Percentiles rank a stretch among this genome's conserved stretches.
Conservation (phyloP, 1,140 invertebrate genomes). For the Drosophila eugracilis region DNA sequence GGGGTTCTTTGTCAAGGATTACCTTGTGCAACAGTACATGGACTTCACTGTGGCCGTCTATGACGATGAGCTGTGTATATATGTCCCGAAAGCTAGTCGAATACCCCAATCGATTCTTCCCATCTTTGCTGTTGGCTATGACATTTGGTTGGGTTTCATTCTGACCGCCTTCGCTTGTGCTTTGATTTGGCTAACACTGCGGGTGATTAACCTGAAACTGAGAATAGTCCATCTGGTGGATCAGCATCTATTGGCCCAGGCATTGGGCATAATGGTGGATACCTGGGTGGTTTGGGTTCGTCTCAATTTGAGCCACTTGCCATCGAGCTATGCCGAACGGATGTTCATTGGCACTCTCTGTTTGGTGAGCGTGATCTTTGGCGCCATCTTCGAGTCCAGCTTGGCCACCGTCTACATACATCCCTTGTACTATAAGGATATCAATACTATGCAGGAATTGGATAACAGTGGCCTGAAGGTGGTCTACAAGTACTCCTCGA, state of each 20-base stretch:
- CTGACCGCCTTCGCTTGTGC: slow-evolving; percentile 58
- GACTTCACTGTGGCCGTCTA: slow-evolving; percentile 80
- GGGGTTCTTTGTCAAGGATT: slow-evolving; percentile 85
- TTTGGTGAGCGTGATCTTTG: slow-evolving; percentile 82
- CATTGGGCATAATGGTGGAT: slow-evolving; percentile 64
- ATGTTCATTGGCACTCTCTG: slow-evolving; percentile 79
- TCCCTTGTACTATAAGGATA: slow-evolving; percentile 84
- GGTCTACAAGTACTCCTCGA: slow-evolving; percentile 80
- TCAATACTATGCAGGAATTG: slow-evolving; percentile 83
- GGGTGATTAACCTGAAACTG: slow-evolving; percentile 57
- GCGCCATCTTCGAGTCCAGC: slow-evolving; percentile 83
- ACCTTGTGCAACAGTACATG: slow-evolving; percentile 76
- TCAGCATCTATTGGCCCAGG: slow-evolving; percentile 44
- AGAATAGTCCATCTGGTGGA: slow-evolving; percentile 21
- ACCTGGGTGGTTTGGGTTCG: slow-evolving; percentile 80
- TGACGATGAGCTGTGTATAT: slow-evolving; percentile 84
- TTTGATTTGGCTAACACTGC: slow-evolving; percentile 60
- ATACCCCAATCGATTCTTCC: slow-evolving; percentile 84
- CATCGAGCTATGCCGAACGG: slow-evolving; percentile 65
- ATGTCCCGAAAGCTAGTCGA: slow-evolving; percentile 82
- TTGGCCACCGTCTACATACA: slow-evolving; percentile 84
- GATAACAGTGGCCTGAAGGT: slow-evolving; percentile 81
- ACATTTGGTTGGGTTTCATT: slow-evolving; percentile 81
- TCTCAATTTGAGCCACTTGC: slow-evolving; percentile 61
- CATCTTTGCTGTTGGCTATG: slow-evolving; percentile 76